Conservation (phyloP, 2,888 invertebrate genomes). For the Psococerastis gibbosa region DNA sequence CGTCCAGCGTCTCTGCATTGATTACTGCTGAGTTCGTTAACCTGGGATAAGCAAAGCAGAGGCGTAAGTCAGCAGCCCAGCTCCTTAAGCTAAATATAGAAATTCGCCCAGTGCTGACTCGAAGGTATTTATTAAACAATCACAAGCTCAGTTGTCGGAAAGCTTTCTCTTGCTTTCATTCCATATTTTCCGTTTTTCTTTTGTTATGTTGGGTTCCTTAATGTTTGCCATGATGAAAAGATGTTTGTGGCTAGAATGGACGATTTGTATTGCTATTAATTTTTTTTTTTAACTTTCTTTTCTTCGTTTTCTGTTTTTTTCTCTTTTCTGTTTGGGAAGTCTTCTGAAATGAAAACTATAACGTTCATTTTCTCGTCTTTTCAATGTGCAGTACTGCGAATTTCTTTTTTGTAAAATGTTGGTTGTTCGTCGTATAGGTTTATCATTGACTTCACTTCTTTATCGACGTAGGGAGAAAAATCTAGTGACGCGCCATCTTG, state of each 20-base stretch:
- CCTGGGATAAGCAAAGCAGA: not conserved
- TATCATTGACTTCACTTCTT: too few relatives aligned
- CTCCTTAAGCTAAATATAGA: not conserved
- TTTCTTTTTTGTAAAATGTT: too few relatives aligned
- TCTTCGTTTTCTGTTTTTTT: not conserved
- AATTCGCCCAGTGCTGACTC: not conserved
- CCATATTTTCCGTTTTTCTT: not conserved
- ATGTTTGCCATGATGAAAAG: too few relatives aligned
- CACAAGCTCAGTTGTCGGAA: constrained; percentile 8
- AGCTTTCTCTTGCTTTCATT: not conserved
- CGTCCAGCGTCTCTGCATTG: too few relatives aligned
- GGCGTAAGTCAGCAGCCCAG: not conserved
- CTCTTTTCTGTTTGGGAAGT: not conserved
- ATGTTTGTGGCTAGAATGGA: too few relatives aligned
- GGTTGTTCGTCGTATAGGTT: too few relatives aligned
- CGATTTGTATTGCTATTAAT: not conserved
- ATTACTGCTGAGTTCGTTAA: too few relatives aligned
- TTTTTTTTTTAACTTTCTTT: not conserved
- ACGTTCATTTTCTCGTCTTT: not conserved
- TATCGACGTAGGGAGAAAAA: too few relatives aligned
- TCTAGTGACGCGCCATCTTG: too few relatives aligned
- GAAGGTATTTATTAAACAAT: constrained; percentile 10
- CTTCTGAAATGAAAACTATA: not conserved
- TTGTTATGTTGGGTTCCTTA: not conserved
- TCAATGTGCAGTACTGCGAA: not conserved